Percentiles rank a stretch among this genome's conserved stretches.
phyloP scores from a whole-genome alignment of 2,113 vertebrate species.

The Tachysurus vachellii region DNA sequence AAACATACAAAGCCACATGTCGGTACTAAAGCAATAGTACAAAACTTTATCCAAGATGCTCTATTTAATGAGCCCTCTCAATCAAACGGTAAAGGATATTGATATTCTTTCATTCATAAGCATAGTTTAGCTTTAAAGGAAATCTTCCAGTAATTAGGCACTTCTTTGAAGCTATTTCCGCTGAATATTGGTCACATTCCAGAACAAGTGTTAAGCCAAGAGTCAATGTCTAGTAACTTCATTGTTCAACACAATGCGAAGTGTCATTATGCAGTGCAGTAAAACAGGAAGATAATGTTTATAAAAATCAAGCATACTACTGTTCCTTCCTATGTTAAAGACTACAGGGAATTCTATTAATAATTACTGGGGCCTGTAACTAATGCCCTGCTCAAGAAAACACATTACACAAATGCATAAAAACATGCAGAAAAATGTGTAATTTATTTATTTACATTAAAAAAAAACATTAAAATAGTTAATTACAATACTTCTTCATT shows the following conservation, averaged over 20 bases:
- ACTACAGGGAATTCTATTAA: not conserved
- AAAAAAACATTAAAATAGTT: not conserved
- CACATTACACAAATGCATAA: not conserved
- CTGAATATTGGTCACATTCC: not conserved
- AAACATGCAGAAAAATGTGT: not conserved
- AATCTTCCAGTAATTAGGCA: not conserved
- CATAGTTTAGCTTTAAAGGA: not conserved
- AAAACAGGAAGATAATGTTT: slow-evolving; percentile 3
- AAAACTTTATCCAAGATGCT: not conserved
- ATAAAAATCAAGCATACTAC: not conserved
- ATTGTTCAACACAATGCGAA: not conserved
- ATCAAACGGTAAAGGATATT: not conserved
- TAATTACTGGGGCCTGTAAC: not conserved
- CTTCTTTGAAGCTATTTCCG: not conserved
- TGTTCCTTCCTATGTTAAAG: not conserved
- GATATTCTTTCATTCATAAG: not conserved
- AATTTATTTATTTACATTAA: not conserved
- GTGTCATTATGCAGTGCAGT: not conserved
- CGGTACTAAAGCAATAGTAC: not conserved
- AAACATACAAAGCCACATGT: not conserved
- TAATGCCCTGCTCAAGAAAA: not conserved
- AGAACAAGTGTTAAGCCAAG: not conserved
- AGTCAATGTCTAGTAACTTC: not conserved
- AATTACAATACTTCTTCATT: not conserved
- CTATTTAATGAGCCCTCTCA: not conserved